These are phyloP conservation scores for Micrasema longulum DNA, from an alignment of 1,140 invertebrate species.

Conservation along the genomic window DNA sequence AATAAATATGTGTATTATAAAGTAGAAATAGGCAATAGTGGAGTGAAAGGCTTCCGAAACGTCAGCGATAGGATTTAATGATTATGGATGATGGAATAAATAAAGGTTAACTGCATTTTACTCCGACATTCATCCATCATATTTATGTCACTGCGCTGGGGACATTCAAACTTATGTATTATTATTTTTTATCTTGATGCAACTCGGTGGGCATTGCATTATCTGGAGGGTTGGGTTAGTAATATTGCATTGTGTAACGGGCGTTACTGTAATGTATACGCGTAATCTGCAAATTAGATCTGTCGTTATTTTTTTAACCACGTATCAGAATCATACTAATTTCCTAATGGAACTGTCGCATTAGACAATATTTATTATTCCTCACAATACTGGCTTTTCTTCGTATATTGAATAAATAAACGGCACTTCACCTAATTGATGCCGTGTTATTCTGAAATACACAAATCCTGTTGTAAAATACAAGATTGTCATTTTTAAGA, in stretches of 20 bases:
- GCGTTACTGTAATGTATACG: constrained; percentile 24
- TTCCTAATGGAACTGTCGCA: not conserved
- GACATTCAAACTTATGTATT: constrained; percentile 11
- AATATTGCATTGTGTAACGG: not conserved
- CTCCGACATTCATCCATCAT: constrained; percentile 47
- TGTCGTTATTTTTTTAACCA: constrained; percentile 7
- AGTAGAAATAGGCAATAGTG: constrained; percentile 5
- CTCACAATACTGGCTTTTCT: too few species aligned
- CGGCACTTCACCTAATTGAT: too few species aligned
- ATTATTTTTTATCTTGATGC: constrained; percentile 41
- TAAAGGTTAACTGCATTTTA: constrained; percentile 54
- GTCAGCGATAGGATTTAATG: constrained; percentile 40
- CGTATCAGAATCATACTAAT: not conserved
- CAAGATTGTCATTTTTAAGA: too few species aligned
- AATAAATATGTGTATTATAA: constrained; percentile 5
- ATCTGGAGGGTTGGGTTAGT: constrained; percentile 1
- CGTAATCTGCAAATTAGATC: constrained; percentile 32
- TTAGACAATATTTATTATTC: too few species aligned
- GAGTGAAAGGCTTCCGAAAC: constrained; percentile 22
- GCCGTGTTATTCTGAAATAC: too few species aligned
- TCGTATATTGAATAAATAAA: too few species aligned
- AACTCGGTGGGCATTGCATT: constrained; percentile 19
- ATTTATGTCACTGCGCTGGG: constrained; percentile 36
- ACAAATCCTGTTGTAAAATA: too few species aligned
- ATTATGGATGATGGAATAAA: constrained; percentile 49